phyloP scores from a whole-genome alignment of 2,888 invertebrate species.

The Plagiodera versicolora region DNA sequence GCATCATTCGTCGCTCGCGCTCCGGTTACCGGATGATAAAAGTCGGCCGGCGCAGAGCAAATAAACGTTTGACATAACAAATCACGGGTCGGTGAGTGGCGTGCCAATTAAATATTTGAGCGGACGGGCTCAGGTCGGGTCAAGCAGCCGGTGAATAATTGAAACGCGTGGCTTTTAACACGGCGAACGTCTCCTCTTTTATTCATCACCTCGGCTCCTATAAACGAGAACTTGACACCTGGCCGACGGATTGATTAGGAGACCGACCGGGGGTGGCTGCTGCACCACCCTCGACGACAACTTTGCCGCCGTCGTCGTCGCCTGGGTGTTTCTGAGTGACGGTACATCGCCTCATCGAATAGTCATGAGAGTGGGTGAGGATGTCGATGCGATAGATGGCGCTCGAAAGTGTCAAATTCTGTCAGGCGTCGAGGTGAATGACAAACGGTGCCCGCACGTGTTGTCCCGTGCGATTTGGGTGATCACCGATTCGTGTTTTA shows the following conservation, averaged over 20 bases:
- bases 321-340: too few relatives aligned
- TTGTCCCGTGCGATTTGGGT: too few relatives aligned
- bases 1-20: too few relatives aligned
- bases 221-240: slow-evolving; percentile 57
- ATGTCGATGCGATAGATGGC: too few relatives aligned
- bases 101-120: slow-evolving; percentile 57
- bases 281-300: slow-evolving; percentile 29
- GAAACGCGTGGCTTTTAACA: slow-evolving; percentile 57
- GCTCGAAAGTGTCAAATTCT: too few relatives aligned
- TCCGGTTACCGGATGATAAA: slow-evolving; percentile 29
- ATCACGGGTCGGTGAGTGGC: slow-evolving; percentile 51
- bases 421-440: too few relatives aligned
- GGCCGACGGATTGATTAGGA: slow-evolving; percentile 53
- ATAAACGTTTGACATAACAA: slow-evolving; percentile 52
- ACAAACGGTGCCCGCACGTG: too few relatives aligned
- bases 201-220: slow-evolving; percentile 55
- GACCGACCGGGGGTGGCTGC: slow-evolving; percentile 46
- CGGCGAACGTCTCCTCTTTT: slow-evolving; percentile 55
- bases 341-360: too few relatives aligned
- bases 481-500: too few relatives aligned
- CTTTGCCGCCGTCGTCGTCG: not conserved
- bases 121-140: slow-evolving; percentile 50
- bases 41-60: slow-evolving; percentile 43
- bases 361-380: too few relatives aligned
- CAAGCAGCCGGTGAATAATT: slow-evolving; percentile 56